Base-by-base conservation (phyloP, 2,113 vertebrate species). In the Murina feae region DNA sequence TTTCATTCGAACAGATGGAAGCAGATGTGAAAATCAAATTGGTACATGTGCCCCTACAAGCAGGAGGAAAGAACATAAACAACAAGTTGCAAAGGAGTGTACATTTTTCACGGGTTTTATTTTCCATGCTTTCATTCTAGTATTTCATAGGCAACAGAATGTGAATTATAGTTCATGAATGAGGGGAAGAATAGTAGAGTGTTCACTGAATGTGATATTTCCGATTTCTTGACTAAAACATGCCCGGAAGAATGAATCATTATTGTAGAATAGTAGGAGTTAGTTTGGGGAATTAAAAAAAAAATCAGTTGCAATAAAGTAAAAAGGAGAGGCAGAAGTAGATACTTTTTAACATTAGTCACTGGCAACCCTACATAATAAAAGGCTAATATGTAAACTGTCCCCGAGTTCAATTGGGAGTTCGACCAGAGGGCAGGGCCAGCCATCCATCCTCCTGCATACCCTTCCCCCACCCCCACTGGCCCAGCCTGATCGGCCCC, bases 141-240 rank as follows among this genome's bases (percentile, higher is more conserved):
- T 37, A 39, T 75, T 79, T 69, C 37, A 23, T n/a, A 23, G 63
- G 4, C 49, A 89, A 60, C 4, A 72, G 18, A 44, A 76, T 44
- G 23, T 69, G 32, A 65, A 49, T 37, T 91, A 7, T 25, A 37
- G 6, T 76, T 91, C 49, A 66, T 82, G 63, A 96, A 95, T 93
- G 93, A 89, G 93, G 71, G 17, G 8, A 69, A 72, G 18, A 83
- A 39, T 37, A 94, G 68, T 72, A 75, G 90, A 83, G 32, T 37
- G n/a, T n/a, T 94, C 51, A 88, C 68, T 97, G 68, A 97, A 89
- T 95, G 85, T 89, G 86, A 81, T 80, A 39, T 4, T 81, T 74
- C 88, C 32, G 83, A 30, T 23, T 90, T 93, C 47, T 47, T 35
- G 71, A 66, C 35, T 86, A 35, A 90, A 96, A 66, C 32, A 75